Evolutionary conservation across 2,113 vertebrate species (phyloP), one percentile per base, ranked within the genome.

Genomic region (Bagarius yarrelli): DNA sequence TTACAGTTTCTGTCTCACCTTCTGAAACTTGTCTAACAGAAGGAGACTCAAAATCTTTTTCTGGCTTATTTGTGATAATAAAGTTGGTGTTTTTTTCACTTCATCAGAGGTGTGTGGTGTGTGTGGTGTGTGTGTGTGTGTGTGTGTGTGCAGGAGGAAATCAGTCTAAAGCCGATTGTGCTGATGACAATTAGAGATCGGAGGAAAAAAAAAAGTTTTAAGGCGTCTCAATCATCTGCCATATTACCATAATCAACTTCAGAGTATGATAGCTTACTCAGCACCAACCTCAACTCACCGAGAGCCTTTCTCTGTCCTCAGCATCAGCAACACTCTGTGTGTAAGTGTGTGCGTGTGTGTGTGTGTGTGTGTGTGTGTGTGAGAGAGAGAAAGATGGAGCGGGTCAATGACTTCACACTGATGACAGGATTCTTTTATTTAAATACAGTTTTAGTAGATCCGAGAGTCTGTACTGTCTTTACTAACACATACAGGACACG

Each of bases 211-310:
- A 30, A 79, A 83, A 63, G 69, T 25, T 80, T 85, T 67, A 84
- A 83, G 81, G 67, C 70, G 64, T 80, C 63, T 83, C 83, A 88
- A 88, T 88, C 85, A 88, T 83, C 50, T 73, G 6, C 78, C 80
- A 88, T 40, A 40, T 88, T 88, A 88, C 86, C 83, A 88, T 88
- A 86, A 88, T 88, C 85, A 88, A 88, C 87, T 86, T 88, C 83
- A 86, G 82, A 82, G 59, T 84, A 84, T 85, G 80, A 78, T 81
- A 79, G 81, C 76, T 81, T 57, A 60, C 82, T 72, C 76, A 84
- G 80, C 74, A 59, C 81, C 30, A 78, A 70, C 78, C 55, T 75
- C 30, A 64, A 40, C 44, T 67, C 40, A 82, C 73, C 75, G 60
- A 66, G 47, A 73, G 25, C 76, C n/a, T 19, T 27, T 55, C 25